Percentiles rank a stretch among this genome's conserved stretches.
phyloP scores from a whole-genome alignment of 2,113 vertebrate genomes.

The Siniperca knerii region DNA sequence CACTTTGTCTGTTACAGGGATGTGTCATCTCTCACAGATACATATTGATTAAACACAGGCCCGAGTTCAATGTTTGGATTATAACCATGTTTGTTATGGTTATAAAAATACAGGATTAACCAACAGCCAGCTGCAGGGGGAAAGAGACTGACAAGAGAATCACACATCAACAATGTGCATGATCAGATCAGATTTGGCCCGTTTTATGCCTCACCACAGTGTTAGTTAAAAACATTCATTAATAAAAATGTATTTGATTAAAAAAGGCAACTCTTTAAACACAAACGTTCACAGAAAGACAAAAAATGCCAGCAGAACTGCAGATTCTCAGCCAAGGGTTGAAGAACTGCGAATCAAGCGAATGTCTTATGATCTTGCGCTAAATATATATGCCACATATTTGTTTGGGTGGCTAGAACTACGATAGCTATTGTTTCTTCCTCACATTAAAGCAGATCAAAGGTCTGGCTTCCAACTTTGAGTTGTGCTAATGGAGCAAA shows the following conservation, averaged over 20 bases:
- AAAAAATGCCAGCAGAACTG: constrained; percentile 18
- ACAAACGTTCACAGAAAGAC: background rate
- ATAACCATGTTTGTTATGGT: constrained; percentile 37
- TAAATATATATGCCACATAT: constrained; percentile 44
- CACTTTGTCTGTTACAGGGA: constrained; percentile 62
- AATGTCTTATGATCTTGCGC: constrained; percentile 46
- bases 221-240: constrained; percentile 30
- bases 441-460: constrained; percentile 51
- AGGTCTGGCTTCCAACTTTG: constrained; percentile 58
- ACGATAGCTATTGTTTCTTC: constrained; percentile 31
- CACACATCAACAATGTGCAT: constrained; percentile 15
- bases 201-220: constrained; percentile 46
- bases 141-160: constrained; percentile 28
- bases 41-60: constrained; percentile 47
- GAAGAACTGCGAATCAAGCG: constrained; percentile 27
- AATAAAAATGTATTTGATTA: constrained; percentile 30
- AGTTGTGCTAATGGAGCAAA: constrained; percentile 46
- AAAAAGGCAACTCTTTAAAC: constrained; percentile 18
- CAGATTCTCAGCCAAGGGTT: constrained; percentile 43
- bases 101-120: constrained; percentile 47
- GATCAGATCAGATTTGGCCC: constrained; percentile 45
- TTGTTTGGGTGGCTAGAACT: constrained; percentile 26
- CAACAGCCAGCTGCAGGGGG: constrained; percentile 44
- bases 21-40: constrained; percentile 56
- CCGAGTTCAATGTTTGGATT: constrained; percentile 33